A percentile compares a stretch with the other conserved stretches of the same genome.
phyloP scores from a whole-genome alignment of 2,113 vertebrate genomes.

The Tylochromis polylepis region DNA sequence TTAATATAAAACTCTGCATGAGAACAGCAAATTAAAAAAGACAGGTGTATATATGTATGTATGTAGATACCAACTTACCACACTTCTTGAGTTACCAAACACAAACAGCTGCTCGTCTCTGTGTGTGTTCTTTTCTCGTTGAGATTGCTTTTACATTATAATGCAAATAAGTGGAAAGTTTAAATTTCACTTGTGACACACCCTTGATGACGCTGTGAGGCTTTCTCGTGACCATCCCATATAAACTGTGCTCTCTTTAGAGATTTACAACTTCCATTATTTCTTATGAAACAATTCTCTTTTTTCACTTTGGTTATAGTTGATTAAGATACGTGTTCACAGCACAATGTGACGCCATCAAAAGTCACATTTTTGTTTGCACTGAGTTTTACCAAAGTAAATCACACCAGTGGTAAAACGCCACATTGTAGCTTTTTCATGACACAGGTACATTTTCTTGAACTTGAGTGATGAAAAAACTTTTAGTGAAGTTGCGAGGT shows the following conservation, averaged over 20 bases:
- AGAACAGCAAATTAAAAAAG: background rate
- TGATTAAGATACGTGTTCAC: background rate
- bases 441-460: background rate
- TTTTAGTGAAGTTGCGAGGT: background rate
- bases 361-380: background rate
- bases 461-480: background rate
- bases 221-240: background rate
- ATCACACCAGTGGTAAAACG: background rate
- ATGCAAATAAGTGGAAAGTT: background rate
- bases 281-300: background rate
- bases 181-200: background rate
- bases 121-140: background rate
- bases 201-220: background rate
- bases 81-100: background rate
- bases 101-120: background rate
- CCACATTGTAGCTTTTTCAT: background rate
- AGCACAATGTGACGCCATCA: background rate
- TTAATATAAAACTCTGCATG: background rate
- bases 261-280: background rate
- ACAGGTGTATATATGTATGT: background rate
- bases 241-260: background rate
- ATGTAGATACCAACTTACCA: background rate
- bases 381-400: background rate
- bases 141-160: background rate
- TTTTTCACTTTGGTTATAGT: background rate